Conservation (phyloP, 2,113 vertebrate genomes). For the Tilapia sparmanii region DNA sequence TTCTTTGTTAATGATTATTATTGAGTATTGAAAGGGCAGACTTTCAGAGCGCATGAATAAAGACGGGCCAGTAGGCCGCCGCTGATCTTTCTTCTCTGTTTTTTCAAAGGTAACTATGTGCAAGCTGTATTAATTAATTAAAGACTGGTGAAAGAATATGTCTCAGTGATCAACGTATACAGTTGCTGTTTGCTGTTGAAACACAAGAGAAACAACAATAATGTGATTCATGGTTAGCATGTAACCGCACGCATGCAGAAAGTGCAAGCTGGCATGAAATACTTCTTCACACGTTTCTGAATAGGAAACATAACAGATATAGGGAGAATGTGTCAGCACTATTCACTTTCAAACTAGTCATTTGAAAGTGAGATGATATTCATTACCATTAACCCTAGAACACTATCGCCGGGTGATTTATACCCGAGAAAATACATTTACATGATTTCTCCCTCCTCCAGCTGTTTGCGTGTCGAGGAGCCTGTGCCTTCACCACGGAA, state of each 20-base stretch:
- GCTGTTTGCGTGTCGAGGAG: too few species aligned
- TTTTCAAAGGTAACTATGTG: background rate
- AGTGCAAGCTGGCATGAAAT: background rate
- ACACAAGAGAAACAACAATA: background rate
- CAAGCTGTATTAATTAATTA: background rate
- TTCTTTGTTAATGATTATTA: background rate
- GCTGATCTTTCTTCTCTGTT: background rate
- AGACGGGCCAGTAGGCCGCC: background rate
- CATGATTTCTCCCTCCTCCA: too few species aligned
- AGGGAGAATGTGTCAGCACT: background rate
- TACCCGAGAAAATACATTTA: too few species aligned
- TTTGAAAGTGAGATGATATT: background rate
- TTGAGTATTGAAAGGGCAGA: background rate
- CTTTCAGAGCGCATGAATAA: background rate
- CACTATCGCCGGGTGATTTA: too few species aligned
- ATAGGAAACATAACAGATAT: background rate
- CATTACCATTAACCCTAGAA: fast-evolving
- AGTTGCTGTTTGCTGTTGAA: background rate
- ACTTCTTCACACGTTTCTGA: background rate
- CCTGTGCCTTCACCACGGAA: too few species aligned
- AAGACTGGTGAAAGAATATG: background rate
- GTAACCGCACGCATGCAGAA: background rate
- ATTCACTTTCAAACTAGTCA: background rate
- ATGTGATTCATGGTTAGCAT: background rate
- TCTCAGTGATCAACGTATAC: background rate